A percentile compares a stretch with the other conserved stretches of the same genome.
These are phyloP conservation scores for Leptatherina wallacei DNA, from an alignment of 2,797 vertebrate genomes.

Conservation along the genomic window DNA sequence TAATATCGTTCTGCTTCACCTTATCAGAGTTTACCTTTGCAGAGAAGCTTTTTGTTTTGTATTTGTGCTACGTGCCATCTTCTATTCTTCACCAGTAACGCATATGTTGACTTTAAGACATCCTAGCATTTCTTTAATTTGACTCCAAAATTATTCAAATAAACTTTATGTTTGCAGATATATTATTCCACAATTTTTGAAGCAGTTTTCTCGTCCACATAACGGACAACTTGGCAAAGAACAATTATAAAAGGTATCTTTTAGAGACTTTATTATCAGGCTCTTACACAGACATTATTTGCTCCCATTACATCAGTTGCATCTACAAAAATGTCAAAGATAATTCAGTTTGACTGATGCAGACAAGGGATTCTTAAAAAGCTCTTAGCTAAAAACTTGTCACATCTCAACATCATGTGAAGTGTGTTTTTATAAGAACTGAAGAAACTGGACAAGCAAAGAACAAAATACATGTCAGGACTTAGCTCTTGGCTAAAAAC, in stretches of 20 bases:
- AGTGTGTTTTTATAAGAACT: not conserved
- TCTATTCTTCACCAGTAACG: not conserved
- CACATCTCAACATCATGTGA: not conserved
- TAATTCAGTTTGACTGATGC: not conserved
- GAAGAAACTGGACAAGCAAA: not conserved
- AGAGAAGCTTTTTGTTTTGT: too few species aligned
- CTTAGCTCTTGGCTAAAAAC: not conserved
- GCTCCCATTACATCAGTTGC: not conserved
- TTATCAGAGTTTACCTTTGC: too few species aligned
- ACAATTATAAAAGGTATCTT: not conserved
- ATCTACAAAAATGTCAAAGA: not conserved
- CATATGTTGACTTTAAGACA: too few species aligned
- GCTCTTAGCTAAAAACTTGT: not conserved
- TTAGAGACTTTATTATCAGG: too few species aligned
- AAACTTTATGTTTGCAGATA: not conserved
- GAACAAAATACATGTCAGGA: not conserved
- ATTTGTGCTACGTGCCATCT: not conserved
- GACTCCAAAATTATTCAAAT: too few species aligned
- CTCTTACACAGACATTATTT: not conserved
- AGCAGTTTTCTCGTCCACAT: not conserved
- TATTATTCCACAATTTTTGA: not conserved
- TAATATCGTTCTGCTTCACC: too few species aligned
- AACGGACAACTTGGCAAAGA: not conserved
- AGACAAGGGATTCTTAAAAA: too few species aligned
- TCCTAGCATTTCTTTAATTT: too few species aligned